Evolutionary conservation across 1,140 invertebrate species (phyloP).

Genomic region (Cylas formicarius): DNA sequence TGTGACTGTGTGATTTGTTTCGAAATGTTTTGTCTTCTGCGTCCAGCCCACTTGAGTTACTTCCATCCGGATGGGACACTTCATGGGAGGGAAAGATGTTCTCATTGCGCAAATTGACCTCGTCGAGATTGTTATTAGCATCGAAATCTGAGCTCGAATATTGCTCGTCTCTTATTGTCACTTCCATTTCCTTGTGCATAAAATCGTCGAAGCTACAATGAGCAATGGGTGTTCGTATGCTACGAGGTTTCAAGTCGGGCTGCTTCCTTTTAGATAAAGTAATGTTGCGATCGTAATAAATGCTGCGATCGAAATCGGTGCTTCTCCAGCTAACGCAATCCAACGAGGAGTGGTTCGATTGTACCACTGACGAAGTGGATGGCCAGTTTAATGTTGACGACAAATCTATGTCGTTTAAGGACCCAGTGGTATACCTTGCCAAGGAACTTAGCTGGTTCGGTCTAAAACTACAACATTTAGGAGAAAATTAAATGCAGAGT

Average conservation of each 20-base stretch:
- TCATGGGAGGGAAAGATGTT: constrained; percentile 11
- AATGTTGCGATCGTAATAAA: constrained; percentile 40
- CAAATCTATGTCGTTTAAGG: too few relatives aligned
- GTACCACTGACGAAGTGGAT: too few relatives aligned
- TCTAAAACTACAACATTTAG: too few relatives aligned
- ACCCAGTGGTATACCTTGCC: too few relatives aligned
- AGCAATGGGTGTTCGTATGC: constrained; percentile 31
- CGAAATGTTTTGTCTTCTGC: constrained; percentile 28
- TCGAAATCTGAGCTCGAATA: constrained; percentile 27
- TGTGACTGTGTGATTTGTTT: constrained; percentile 39
- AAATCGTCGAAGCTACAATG: constrained; percentile 5
- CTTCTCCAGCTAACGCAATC: constrained; percentile 22
- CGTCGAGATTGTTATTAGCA: constrained; percentile 35
- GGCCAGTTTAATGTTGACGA: too few relatives aligned
- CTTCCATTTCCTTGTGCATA: constrained; percentile 9
- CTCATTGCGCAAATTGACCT: constrained; percentile 34
- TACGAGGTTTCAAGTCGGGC: constrained; percentile 28
- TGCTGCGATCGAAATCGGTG: constrained; percentile 25
- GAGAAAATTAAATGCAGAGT: too few relatives aligned
- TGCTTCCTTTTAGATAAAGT: constrained; percentile 32
- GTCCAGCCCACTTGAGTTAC: neutral
- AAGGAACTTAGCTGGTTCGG: too few relatives aligned
- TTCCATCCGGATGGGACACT: neutral
- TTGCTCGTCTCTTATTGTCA: constrained; percentile 10
- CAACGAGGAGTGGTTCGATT: constrained; percentile 23